Conservation (phyloP, 1,140 invertebrate species). For the Cyclargus thomasi region DNA sequence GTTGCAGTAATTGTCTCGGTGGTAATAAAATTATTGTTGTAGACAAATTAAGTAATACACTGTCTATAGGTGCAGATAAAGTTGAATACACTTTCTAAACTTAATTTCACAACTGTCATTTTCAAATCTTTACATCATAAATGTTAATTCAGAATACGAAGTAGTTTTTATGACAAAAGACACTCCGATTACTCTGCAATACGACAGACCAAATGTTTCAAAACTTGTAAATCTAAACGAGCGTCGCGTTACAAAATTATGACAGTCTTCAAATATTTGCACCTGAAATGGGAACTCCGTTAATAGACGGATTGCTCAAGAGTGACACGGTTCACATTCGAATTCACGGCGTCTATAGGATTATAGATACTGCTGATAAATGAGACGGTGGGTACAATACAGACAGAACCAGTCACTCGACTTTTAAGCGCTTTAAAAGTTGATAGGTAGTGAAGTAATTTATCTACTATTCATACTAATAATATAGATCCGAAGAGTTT, state of each 20-base stretch:
- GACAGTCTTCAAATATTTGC: neutral
- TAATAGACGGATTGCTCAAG: slow-evolving; percentile 15
- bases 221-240: neutral
- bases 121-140: too few species aligned
- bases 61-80: neutral
- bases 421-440: too few species aligned
- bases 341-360: slow-evolving; percentile 17
- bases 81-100: too few species aligned
- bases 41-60: neutral
- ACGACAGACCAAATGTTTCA: neutral
- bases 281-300: neutral
- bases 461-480: too few species aligned
- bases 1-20: neutral
- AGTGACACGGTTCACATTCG: slow-evolving; percentile 22
- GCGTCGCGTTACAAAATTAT: neutral
- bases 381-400: slow-evolving; percentile 24
- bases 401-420: too few species aligned
- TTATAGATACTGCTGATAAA: slow-evolving; percentile 24
- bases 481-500: too few species aligned
- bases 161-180: neutral
- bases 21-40: neutral
- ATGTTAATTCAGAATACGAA: neutral
- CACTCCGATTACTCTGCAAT: neutral
- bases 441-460: too few species aligned
- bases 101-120: too few species aligned